Evolutionary conservation across 2,113 vertebrate genomes (phyloP).

Genomic region (Psilopsiagon aymara): DNA sequence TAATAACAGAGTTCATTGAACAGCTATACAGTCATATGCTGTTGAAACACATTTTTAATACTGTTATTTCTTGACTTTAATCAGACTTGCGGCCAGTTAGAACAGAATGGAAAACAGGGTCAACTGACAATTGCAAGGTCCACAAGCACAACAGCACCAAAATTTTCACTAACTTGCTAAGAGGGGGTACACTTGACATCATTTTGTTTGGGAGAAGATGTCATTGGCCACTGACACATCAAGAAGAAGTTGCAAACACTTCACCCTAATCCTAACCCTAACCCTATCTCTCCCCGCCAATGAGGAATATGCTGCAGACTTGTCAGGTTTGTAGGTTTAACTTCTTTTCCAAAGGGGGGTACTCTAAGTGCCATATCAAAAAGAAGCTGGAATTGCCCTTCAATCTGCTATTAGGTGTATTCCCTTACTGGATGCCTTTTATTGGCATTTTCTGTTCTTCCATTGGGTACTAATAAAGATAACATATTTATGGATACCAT

Average conservation of each 20-base stretch:
- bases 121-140: background rate
- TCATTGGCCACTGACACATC: background rate
- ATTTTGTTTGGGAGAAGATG: background rate
- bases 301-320: background rate
- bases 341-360: background rate
- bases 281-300: fast-evolving
- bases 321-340: background rate
- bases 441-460: background rate
- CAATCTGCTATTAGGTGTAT: background rate
- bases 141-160: background rate
- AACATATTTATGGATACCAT: slow-evolving; percentile 22
- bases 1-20: background rate
- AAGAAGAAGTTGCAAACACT: background rate
- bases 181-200: fast-evolving
- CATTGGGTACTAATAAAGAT: background rate
- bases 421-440: background rate
- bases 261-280: background rate
- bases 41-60: background rate
- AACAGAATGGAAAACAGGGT: background rate
- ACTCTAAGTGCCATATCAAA: background rate
- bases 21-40: background rate
- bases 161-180: fast-evolving
- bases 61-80: background rate
- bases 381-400: background rate
- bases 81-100: background rate